Evolutionary conservation across 2,113 vertebrate species (phyloP).

Genomic region (Pandion haliaetus): DNA sequence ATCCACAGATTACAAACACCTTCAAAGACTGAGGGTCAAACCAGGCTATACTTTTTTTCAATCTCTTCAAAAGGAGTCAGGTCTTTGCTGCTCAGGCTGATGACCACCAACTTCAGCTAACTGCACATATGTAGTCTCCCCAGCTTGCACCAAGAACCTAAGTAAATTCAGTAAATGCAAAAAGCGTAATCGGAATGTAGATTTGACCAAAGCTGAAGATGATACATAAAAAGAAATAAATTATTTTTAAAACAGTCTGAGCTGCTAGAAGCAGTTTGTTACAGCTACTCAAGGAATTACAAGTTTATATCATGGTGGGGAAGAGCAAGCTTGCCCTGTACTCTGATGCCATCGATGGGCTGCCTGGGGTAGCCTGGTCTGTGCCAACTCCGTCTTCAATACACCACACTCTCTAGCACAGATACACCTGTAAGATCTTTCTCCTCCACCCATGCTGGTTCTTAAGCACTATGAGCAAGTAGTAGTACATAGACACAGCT

Average conservation of each 20-base stretch:
- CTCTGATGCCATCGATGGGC: neutral
- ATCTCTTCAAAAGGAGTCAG: neutral
- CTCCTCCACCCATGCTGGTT: rapidly evolving
- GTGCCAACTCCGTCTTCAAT: neutral
- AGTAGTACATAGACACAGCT: neutral
- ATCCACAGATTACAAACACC: neutral
- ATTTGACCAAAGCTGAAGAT: neutral
- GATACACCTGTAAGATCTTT: neutral
- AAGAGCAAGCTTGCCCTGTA: neutral
- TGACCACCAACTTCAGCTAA: neutral
- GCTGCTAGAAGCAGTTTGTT: neutral
- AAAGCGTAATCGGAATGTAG: neutral
- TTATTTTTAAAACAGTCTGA: neutral
- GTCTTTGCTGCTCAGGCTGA: neutral
- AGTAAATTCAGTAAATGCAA: neutral
- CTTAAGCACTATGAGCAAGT: neutral
- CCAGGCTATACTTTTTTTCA: neutral
- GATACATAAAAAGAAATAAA: neutral
- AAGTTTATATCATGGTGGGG: neutral
- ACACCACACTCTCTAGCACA: neutral
- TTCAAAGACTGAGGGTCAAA: neutral
- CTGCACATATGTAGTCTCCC: neutral
- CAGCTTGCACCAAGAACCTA: neutral
- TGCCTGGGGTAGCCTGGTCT: neutral
- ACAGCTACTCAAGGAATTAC: neutral